Percentiles rank a stretch among this genome's conserved stretches.
Evolutionary conservation across 2,113 vertebrate genomes (phyloP).

Genomic region (human (Homo sapiens)): DNA sequence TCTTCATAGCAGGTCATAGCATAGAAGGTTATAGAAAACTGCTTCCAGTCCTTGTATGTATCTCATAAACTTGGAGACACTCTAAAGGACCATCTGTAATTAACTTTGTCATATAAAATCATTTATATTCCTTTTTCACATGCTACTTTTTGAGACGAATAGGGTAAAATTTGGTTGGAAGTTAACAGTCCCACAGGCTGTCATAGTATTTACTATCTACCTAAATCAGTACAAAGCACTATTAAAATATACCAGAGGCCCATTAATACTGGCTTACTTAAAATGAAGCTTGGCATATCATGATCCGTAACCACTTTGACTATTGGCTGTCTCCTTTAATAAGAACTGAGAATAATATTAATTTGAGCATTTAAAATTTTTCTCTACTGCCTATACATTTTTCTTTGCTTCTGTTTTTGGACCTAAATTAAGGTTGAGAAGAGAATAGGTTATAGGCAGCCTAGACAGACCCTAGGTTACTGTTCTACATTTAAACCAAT

Average conservation of each 20-base stretch:
- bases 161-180: constrained; percentile 12
- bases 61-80: background rate
- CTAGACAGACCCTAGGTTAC: background rate
- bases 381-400: background rate
- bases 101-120: background rate
- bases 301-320: constrained; percentile 1
- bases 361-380: constrained; percentile 42
- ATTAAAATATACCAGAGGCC: background rate
- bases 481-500: background rate
- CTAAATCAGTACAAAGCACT: background rate
- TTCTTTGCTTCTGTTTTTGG: constrained; percentile 31
- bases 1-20: background rate
- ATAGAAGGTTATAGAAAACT: background rate
- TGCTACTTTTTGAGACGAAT: constrained; percentile 6
- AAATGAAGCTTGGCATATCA: background rate
- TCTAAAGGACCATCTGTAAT: background rate
- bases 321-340: constrained; percentile 25
- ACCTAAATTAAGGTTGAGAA: constrained; percentile 3
- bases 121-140: constrained; percentile 12
- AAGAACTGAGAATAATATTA: constrained; percentile 16
- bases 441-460: background rate
- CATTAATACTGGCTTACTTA: background rate
- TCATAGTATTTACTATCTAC: background rate
- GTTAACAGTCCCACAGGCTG: background rate
- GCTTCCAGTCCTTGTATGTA: background rate